Evolutionary conservation across 2,888 invertebrate species (phyloP).

Genomic region (Lamellibrachia satsuma): DNA sequence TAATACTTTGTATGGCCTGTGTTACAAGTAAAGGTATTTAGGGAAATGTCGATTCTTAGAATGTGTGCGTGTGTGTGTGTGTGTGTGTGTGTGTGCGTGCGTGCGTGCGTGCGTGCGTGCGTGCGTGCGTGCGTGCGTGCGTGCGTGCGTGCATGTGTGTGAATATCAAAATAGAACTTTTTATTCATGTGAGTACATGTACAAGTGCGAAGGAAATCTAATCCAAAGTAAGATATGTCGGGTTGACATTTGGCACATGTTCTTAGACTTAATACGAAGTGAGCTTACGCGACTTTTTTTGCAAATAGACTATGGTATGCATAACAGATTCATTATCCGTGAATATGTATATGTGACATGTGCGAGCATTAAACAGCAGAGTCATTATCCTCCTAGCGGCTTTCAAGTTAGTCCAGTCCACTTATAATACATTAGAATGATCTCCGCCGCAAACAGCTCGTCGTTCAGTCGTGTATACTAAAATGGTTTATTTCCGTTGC

Average conservation of each 20-base stretch:
- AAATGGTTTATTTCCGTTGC: constrained; percentile 17
- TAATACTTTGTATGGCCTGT: too few relatives aligned
- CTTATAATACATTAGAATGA: not conserved
- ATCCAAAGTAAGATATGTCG: not conserved
- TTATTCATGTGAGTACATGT: too few relatives aligned
- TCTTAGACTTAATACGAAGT: not conserved
- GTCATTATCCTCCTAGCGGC: not conserved
- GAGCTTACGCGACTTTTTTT: not conserved
- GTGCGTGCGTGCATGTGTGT: too few relatives aligned
- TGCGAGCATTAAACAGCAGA: not conserved
- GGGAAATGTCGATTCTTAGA: too few relatives aligned
- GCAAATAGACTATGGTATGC: not conserved
- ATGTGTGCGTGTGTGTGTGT: too few relatives aligned
- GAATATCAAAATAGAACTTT: too few relatives aligned
- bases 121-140: too few relatives aligned
- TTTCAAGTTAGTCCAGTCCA: not conserved
- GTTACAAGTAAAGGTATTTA: too few relatives aligned
- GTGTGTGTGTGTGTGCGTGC: too few relatives aligned
- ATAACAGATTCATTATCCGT: not conserved
- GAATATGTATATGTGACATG: not conserved
- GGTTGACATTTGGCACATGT: not conserved
- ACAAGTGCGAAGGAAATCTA: not conserved
- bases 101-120: too few relatives aligned
- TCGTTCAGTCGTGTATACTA: not conserved
- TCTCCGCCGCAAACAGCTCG: not conserved